Conservation (phyloP, 2,888 invertebrate species). For the Tineola bisselliella region DNA sequence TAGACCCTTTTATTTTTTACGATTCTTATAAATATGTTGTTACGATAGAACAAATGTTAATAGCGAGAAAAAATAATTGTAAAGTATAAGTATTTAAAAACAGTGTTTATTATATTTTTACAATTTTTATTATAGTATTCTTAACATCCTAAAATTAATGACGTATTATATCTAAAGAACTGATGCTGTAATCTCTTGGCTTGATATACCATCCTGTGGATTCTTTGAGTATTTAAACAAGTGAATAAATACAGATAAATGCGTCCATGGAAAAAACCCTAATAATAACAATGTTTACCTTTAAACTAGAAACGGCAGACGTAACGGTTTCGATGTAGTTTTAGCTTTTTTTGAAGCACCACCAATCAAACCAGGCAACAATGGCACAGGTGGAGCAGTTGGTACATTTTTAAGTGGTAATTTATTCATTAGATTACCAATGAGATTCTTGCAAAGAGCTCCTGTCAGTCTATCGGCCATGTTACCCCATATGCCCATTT, state of each 20-base stretch:
- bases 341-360: neutral
- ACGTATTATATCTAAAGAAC: too few relatives aligned
- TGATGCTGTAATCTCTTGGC: too few relatives aligned
- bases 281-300: neutral
- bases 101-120: too few relatives aligned
- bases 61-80: too few relatives aligned
- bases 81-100: too few relatives aligned
- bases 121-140: too few relatives aligned
- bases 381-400: slow-evolving; percentile 18
- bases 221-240: neutral
- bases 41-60: too few relatives aligned
- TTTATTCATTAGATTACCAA: slow-evolving; percentile 35
- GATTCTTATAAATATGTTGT: too few relatives aligned
- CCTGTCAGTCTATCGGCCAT: slow-evolving; percentile 67
- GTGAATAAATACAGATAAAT: neutral
- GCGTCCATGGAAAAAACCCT: neutral
- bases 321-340: neutral
- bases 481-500: slow-evolving; percentile 76
- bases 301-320: neutral
- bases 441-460: slow-evolving; percentile 56
- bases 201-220: neutral
- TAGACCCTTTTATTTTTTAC: too few relatives aligned
- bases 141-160: too few relatives aligned
- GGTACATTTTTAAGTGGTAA: slow-evolving; percentile 19
- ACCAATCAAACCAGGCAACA: neutral